Conservation (phyloP, 35 echinoderm and acorn worm species). For the Apostichopus parvimensis region DNA sequence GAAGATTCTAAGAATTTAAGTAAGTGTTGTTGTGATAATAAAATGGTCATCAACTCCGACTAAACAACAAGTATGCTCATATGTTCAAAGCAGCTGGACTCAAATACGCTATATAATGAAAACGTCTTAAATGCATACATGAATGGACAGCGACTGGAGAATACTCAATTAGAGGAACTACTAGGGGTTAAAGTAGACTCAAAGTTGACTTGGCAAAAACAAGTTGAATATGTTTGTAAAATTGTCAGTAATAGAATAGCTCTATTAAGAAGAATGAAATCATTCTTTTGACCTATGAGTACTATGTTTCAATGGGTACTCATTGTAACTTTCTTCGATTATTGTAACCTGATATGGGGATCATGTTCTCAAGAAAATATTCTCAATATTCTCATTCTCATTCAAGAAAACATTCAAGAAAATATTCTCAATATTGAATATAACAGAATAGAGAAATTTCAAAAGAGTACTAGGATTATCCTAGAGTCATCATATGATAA, state of each 20-base stretch:
- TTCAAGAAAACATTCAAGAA: too few species aligned
- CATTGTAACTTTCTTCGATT: background rate
- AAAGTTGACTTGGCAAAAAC: background rate
- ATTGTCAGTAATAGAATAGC: background rate
- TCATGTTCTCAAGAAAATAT: background rate
- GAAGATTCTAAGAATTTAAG: background rate
- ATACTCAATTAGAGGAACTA: background rate
- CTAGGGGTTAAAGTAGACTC: background rate
- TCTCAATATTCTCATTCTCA: background rate
- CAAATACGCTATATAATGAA: background rate
- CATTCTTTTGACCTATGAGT: background rate
- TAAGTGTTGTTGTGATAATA: conserved; percentile 1
- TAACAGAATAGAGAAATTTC: background rate
- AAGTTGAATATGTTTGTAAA: background rate
- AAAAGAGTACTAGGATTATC: background rate
- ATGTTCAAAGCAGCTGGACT: background rate
- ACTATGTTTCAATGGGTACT: conserved; percentile 1
- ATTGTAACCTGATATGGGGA: background rate
- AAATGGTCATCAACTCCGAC: conserved; percentile 9
- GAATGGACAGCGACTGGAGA: background rate
- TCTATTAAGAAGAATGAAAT: background rate
- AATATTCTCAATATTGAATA: too few species aligned
- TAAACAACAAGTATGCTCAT: background rate
- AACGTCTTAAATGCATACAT: background rate
- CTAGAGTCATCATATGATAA: background rate